phyloP scores from a whole-genome alignment of 92 coral and sea anemone genomes.

The Pocillopora meandrina region DNA sequence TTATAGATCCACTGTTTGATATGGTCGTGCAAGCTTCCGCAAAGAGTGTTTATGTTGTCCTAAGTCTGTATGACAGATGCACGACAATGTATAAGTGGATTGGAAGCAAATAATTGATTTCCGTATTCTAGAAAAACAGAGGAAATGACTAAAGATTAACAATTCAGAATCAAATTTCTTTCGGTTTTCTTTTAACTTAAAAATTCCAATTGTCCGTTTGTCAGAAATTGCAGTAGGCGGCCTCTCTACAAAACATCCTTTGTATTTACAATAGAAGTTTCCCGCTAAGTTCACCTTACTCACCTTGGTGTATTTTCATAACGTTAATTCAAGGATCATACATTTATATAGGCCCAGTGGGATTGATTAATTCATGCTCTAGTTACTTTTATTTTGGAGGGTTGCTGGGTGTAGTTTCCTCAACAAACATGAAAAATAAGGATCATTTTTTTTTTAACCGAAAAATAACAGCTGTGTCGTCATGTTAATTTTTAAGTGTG shows the following conservation, averaged over 20 bases:
- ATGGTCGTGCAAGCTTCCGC: constrained; percentile 6
- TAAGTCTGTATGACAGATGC: background rate
- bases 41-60: constrained; percentile 13
- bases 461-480: background rate
- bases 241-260: no score
- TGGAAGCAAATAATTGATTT: background rate
- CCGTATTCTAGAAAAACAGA: constrained; percentile 10
- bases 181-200: constrained; percentile 1
- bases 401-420: background rate
- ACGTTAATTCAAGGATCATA: background rate
- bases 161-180: background rate
- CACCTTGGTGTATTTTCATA: no score
- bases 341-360: background rate
- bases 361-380: background rate
- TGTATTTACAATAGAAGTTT: no score
- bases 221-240: no score
- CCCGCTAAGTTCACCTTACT: background rate
- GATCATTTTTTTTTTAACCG: background rate
- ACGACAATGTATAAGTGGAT: background rate
- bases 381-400: background rate
- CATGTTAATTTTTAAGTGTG: background rate
- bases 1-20: background rate
- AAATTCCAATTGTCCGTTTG: background rate
- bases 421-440: background rate
- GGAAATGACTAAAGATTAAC: constrained; percentile 8